phyloP scores from a whole-genome alignment of 2,888 invertebrate genomes.

The Sialis lutaria region DNA sequence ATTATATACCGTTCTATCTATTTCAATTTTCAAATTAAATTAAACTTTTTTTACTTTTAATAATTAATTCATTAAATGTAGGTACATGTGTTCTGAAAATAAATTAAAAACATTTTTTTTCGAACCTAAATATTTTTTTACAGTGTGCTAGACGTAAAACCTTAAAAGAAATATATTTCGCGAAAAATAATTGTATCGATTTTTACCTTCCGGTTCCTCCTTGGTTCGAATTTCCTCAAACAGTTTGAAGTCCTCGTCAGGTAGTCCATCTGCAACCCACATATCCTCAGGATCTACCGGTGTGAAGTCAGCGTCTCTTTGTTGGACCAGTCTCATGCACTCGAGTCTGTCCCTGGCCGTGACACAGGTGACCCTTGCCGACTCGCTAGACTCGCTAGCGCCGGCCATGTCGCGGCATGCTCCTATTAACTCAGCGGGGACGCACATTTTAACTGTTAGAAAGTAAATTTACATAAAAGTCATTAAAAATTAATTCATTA shows the following conservation, averaged over 20 bases:
- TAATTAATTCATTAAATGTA: too few relatives aligned
- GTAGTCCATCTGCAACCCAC: slow-evolving; percentile 59
- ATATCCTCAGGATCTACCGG: slow-evolving; percentile 77
- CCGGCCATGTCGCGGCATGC: slow-evolving; percentile 50
- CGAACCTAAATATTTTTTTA: too few relatives aligned
- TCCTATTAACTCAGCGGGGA: slow-evolving; percentile 42
- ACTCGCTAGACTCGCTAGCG: slow-evolving; percentile 34
- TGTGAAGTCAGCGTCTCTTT: slow-evolving; percentile 63
- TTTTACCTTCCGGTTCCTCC: slow-evolving; percentile 53
- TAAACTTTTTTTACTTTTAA: too few relatives aligned
- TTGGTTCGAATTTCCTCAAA: slow-evolving; percentile 61
- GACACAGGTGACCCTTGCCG: slow-evolving; percentile 42
- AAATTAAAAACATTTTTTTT: too few relatives aligned
- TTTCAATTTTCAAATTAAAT: too few relatives aligned
- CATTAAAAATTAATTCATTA: too few relatives aligned
- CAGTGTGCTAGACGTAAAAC: too few relatives aligned
- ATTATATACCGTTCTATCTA: too few relatives aligned
- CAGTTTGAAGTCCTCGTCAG: slow-evolving; percentile 56
- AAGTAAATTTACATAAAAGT: background rate
- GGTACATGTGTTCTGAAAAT: too few relatives aligned
- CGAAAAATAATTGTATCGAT: too few relatives aligned
- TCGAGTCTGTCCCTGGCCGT: slow-evolving; percentile 57
- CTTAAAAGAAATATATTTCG: too few relatives aligned
- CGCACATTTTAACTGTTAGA: slow-evolving; percentile 53
- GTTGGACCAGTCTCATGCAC: slow-evolving; percentile 58